Percentiles rank a stretch among this genome's conserved stretches.
Conservation (phyloP, 2,888 invertebrate species). For the Rhopalosiphum nymphaeae region DNA sequence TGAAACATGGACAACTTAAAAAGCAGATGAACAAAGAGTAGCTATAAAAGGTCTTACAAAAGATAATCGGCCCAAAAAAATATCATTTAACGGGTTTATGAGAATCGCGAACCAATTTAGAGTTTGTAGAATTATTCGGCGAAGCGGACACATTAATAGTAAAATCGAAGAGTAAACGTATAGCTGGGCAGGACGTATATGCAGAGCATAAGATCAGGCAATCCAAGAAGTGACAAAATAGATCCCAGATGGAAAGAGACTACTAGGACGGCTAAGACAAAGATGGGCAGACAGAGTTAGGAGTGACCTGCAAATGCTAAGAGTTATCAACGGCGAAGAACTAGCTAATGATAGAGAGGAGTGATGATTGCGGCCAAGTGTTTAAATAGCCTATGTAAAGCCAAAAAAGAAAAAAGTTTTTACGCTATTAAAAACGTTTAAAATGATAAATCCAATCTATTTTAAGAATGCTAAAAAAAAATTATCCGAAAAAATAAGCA, state of each 20-base stretch:
- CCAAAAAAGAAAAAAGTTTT: background rate
- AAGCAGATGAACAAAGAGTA: background rate
- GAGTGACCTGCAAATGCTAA: background rate
- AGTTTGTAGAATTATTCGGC: background rate
- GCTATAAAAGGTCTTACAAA: background rate
- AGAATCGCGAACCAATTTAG: background rate
- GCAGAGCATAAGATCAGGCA: background rate
- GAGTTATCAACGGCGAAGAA: no score
- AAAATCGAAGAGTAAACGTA: background rate
- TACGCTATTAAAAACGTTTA: background rate
- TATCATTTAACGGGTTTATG: background rate
- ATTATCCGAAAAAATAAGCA: background rate
- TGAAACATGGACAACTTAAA: constrained; percentile 6
- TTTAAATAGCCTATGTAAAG: no score
- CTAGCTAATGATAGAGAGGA: no score
- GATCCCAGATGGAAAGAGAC: background rate
- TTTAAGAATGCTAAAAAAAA: background rate
- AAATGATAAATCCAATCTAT: background rate
- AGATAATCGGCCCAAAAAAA: background rate
- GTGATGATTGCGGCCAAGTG: no score
- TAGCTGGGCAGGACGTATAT: background rate
- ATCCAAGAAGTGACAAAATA: background rate
- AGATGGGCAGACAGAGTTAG: background rate
- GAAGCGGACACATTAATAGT: background rate
- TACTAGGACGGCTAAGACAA: background rate